These are phyloP conservation scores for Lacanobia oleracea DNA, from an alignment of 2,888 invertebrate genomes.

Conservation along the genomic window DNA sequence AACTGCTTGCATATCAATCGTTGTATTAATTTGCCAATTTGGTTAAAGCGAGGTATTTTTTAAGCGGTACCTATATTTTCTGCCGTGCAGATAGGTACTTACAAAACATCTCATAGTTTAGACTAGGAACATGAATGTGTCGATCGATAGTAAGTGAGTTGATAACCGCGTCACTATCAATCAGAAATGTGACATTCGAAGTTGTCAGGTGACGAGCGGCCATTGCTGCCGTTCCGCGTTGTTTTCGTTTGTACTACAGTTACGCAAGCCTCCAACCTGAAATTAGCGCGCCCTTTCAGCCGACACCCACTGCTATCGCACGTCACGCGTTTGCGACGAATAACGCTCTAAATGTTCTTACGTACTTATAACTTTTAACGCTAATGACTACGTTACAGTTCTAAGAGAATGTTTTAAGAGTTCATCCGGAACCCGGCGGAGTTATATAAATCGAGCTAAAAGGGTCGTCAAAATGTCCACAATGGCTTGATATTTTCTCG, in stretches of 20 bases:
- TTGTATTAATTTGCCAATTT: conserved; percentile 19
- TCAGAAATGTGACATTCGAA: conserved; percentile 63
- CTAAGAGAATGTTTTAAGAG: conserved; percentile 10
- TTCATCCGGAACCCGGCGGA: conserved; percentile 12
- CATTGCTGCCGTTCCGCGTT: conserved; percentile 74
- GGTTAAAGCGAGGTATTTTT: background rate
- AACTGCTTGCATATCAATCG: conserved; percentile 23
- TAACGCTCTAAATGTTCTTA: conserved; percentile 50
- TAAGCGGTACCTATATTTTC: background rate
- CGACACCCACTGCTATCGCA: conserved; percentile 70
- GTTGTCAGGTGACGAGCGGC: conserved; percentile 62
- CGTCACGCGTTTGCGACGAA: conserved; percentile 67
- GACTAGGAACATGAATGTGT: conserved; percentile 7
- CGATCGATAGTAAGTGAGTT: conserved; percentile 31
- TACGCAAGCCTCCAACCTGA: conserved; percentile 74
- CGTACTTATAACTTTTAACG: conserved; percentile 36
- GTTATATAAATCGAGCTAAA: conserved; percentile 59
- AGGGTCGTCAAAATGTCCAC: conserved; percentile 61
- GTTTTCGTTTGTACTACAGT: conserved; percentile 78
- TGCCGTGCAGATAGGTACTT: conserved; percentile 12
- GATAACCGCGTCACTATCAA: conserved; percentile 61
- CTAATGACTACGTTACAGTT: conserved; percentile 19
- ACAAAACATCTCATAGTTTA: conserved; percentile 4
- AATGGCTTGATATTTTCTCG: conserved; percentile 72
- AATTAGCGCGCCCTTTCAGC: conserved; percentile 78